Evolutionary conservation across 2,797 vertebrate genomes (phyloP).

Genomic region (Acridotheres tristis): DNA sequence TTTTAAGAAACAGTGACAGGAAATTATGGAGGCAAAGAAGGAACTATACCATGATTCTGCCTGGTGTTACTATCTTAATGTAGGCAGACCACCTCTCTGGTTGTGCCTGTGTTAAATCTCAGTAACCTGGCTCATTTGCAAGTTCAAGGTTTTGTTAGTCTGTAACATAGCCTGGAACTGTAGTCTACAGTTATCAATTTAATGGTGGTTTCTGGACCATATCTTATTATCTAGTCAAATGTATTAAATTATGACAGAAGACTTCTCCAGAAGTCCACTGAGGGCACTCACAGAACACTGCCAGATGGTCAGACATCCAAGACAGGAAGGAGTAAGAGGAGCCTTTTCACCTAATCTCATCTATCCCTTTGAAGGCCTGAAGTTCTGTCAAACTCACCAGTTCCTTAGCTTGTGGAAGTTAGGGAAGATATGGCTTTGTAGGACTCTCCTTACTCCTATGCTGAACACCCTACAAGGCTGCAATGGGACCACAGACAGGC

Average conservation of each 20-base stretch:
- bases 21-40: neutral
- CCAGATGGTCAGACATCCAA: neutral
- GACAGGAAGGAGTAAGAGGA: neutral
- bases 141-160: neutral
- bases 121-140: neutral
- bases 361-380: neutral
- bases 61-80: neutral
- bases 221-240: conserved; percentile 7
- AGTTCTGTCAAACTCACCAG: neutral
- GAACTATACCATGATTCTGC: neutral
- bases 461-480: neutral
- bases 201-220: neutral
- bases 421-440: neutral
- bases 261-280: neutral
- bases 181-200: neutral
- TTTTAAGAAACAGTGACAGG: neutral
- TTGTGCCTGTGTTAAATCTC: neutral
- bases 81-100: neutral
- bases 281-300: neutral
- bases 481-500: neutral
- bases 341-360: neutral
- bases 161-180: neutral
- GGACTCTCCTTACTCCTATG: neutral
- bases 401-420: neutral
- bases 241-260: conserved; percentile 12